Conservation (phyloP, 2,888 invertebrate species). For the Halocaridina rubra region DNA sequence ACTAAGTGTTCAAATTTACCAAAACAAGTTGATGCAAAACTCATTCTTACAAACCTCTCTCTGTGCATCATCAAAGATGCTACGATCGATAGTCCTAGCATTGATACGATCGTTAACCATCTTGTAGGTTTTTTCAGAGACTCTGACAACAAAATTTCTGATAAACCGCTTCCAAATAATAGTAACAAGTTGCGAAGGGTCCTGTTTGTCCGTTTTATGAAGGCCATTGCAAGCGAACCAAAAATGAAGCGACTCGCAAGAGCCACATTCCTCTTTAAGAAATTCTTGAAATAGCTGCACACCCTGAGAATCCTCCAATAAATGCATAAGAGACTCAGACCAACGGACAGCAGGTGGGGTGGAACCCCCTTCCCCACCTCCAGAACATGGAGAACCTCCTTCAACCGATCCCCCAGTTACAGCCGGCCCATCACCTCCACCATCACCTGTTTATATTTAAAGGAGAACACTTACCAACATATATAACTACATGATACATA, state of each 20-base stretch:
- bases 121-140: conserved; percentile 83
- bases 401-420: conserved; percentile 38
- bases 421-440: conserved; percentile 41
- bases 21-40: no score
- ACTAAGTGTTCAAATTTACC: conserved; percentile 72
- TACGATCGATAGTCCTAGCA: conserved; percentile 76
- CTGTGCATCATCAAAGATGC: conserved; percentile 66
- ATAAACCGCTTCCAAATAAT: conserved; percentile 72
- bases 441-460: conserved; percentile 45
- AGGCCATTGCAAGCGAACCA: conserved; percentile 92
- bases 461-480: no score
- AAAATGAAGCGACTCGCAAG: conserved; percentile 71
- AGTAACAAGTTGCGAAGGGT: conserved; percentile 84
- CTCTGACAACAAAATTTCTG: conserved; percentile 83
- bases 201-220: conserved; percentile 74
- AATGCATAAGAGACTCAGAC: conserved; percentile 57
- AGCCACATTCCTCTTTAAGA: conserved; percentile 58
- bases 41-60: conserved; percentile 39
- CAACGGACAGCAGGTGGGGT: conserved; percentile 55
- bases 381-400: conserved; percentile 41
- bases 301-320: conserved; percentile 54
- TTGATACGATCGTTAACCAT: conserved; percentile 81
- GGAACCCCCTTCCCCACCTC: conserved; percentile 47
- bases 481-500: no score
- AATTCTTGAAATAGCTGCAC: conserved; percentile 55